phyloP scores from a whole-genome alignment of 2,113 vertebrate species.

The Thermophis baileyi region DNA sequence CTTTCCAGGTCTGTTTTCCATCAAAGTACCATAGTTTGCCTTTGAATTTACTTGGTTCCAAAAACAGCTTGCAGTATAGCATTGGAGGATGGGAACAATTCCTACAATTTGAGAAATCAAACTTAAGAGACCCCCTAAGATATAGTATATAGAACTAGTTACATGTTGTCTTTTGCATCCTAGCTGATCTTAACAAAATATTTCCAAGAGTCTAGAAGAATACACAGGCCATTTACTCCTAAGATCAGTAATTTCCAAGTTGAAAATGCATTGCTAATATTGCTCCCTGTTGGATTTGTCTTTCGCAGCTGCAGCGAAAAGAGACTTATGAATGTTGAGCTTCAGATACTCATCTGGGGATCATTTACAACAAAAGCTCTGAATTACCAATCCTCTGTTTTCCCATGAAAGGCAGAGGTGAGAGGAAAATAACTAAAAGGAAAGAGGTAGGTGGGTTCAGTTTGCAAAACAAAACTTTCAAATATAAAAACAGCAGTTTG shows the following conservation, averaged over 20 bases:
- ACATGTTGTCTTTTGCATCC: neutral
- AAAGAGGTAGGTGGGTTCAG: neutral
- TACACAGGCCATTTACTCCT: neutral
- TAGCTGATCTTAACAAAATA: neutral
- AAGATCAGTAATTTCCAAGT: neutral
- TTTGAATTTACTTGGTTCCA: neutral
- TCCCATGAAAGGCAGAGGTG: neutral
- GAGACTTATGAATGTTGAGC: neutral
- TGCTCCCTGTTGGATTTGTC: neutral
- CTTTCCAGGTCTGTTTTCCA: neutral
- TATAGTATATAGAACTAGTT: neutral
- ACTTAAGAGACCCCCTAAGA: too few species aligned
- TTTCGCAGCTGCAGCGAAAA: neutral
- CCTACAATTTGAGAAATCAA: neutral
- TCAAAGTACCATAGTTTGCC: neutral
- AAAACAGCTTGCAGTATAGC: neutral
- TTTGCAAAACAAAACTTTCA: neutral
- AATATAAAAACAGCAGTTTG: neutral
- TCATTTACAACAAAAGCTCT: neutral
- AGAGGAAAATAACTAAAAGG: neutral
- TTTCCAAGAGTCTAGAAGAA: neutral
- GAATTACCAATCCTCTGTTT: neutral
- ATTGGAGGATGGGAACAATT: neutral
- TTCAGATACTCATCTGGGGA: neutral
- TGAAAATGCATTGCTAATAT: neutral